Percentiles rank a stretch among this genome's conserved stretches.
These are phyloP conservation scores for Coleophora flavipennella DNA, from an alignment of 2,888 invertebrate species.

Conservation along the genomic window DNA sequence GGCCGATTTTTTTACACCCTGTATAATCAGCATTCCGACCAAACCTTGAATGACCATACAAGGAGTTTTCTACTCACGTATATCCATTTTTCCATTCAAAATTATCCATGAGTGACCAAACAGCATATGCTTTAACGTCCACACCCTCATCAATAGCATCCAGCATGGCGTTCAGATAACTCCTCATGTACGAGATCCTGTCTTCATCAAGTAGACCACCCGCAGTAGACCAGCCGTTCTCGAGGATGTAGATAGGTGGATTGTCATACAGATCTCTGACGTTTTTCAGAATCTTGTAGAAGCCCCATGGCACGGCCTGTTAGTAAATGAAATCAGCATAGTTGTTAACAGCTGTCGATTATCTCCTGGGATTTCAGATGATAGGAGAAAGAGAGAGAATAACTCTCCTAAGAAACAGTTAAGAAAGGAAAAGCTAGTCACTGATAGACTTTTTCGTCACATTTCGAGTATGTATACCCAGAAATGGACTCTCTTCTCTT, in stretches of 20 bases:
- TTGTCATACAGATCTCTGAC: conserved; percentile 64
- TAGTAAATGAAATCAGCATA: background rate
- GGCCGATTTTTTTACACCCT: too few species aligned
- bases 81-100: conserved; percentile 77
- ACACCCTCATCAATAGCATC: conserved; percentile 61
- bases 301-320: conserved; percentile 74
- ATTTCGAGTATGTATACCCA: too few species aligned
- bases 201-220: conserved; percentile 60
- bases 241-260: conserved; percentile 71
- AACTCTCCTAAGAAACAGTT: too few species aligned
- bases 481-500: too few species aligned
- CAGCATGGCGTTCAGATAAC: conserved; percentile 53
- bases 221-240: conserved; percentile 72
- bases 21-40: too few species aligned
- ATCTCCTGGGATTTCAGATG: too few species aligned
- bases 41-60: too few species aligned
- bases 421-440: too few species aligned
- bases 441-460: too few species aligned
- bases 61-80: conserved; percentile 59
- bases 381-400: too few species aligned
- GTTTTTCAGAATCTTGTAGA: conserved; percentile 68
- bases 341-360: too few species aligned
- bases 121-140: conserved; percentile 66
- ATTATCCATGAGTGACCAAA: conserved; percentile 77
- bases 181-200: conserved; percentile 50